Base-by-base conservation (phyloP, 2,888 invertebrate genomes). In the Biston betularia region DNA sequence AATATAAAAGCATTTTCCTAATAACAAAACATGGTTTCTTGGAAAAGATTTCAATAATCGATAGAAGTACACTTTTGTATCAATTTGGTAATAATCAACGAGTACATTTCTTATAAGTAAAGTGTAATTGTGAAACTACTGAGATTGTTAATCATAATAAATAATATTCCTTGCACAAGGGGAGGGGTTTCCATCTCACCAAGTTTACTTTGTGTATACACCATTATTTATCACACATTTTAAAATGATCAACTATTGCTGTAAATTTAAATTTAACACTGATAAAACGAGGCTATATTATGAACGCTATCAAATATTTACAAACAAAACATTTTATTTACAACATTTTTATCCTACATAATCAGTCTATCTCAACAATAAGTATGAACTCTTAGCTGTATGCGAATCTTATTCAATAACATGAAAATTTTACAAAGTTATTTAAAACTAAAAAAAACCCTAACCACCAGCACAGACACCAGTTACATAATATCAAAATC, bases 281-380 rank as follows among this genome's bases (percentile, higher is more conserved):
- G 66, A 42, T 56, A 55, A 60, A 68, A 63, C 35, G 64, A 71
- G 71, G 64, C 70, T 65, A 68, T 63, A 34, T 68, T 79, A 74
- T 78, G 78, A 75, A 75, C 74, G 71, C 74, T 75, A 77, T 73
- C 64, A 71, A 78, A 73, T 79, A 78, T 79, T 77, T 82, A 84
- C 83, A 83, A 80, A 81, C 79, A 73, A 71, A 77, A 75, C 5
- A 74, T 9, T 6, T 75, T 83, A 83, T 85, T 62, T 86, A 88
- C 85, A 87, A 74, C 77, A n/a, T 75, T 79, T 82, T 82, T 85
- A 83, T 78, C 80, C 82, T 88, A 86, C 81, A 78, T 84, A 89
- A 87, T 91, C 90, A 91, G 90, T 91, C 90, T 90, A 90, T 90
- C 75, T 84, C 87, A 89, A 88, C 80, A 84, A 70, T 84, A 83